Percentiles rank a stretch among this genome's conserved stretches.
Evolutionary conservation across 2,888 invertebrate species (phyloP).

Genomic region (Biston stratarius): DNA sequence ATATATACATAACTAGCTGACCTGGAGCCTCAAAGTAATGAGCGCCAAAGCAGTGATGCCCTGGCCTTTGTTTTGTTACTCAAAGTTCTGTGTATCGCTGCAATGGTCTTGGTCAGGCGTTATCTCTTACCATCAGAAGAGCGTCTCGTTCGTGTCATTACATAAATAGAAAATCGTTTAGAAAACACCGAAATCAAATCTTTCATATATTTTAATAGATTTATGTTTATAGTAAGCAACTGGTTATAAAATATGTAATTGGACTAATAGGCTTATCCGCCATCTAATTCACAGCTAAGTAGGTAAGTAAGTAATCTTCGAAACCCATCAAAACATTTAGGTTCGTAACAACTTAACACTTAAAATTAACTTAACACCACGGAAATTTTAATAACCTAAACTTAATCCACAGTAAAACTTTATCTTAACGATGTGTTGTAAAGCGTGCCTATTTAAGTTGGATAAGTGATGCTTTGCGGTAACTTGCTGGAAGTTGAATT

Average conservation of each 20-base stretch:
- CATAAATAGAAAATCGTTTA: no score
- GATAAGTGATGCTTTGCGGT: slow-evolving; percentile 18
- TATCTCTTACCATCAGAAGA: no score
- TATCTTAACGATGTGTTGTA: slow-evolving; percentile 24
- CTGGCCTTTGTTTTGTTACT: no score
- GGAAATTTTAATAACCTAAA: slow-evolving; percentile 8
- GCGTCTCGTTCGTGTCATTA: no score
- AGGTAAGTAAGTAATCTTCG: slow-evolving; percentile 9
- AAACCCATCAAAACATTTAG: slow-evolving; percentile 16
- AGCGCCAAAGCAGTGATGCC: no score
- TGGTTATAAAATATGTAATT: slow-evolving; percentile 5
- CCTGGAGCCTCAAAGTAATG: no score
- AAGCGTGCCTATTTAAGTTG: slow-evolving; percentile 16
- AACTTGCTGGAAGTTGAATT: background rate
- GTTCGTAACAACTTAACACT: slow-evolving; percentile 1
- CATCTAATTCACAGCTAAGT: slow-evolving; percentile 12
- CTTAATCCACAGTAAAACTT: slow-evolving; percentile 19
- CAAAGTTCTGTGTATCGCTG: no score
- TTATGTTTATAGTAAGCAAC: slow-evolving; percentile 1
- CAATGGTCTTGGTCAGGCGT: no score
- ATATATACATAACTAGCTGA: no score
- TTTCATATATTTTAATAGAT: background rate
- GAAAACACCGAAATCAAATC: no score
- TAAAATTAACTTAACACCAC: slow-evolving; percentile 8
- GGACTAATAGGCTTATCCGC: slow-evolving; percentile 19